Percentiles rank a stretch among this genome's conserved stretches.
Conservation (phyloP, 2,113 vertebrate genomes). For the Sardina pilchardus region DNA sequence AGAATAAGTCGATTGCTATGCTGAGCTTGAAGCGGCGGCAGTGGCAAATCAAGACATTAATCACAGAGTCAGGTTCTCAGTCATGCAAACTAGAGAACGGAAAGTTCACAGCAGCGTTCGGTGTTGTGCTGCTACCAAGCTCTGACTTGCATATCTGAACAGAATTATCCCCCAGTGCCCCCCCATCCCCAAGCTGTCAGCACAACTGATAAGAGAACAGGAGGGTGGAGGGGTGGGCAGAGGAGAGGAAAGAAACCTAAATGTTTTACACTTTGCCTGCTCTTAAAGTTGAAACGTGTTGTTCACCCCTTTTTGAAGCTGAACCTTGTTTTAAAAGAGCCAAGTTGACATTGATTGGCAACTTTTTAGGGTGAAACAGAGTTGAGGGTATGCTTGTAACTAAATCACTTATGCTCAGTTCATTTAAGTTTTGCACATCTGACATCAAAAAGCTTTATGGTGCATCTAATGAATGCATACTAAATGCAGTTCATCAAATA, state of each 20-base stretch:
- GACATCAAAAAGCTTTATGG: not conserved
- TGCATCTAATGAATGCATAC: not conserved
- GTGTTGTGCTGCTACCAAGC: not conserved
- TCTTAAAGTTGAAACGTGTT: not conserved
- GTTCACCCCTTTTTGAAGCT: not conserved
- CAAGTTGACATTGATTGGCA: not conserved
- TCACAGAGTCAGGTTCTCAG: slow-evolving; percentile 11
- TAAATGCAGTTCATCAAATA: not conserved
- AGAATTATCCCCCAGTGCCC: not conserved
- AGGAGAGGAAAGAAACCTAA: not conserved
- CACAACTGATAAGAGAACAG: not conserved
- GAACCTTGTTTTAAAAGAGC: no score
- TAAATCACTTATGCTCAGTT: not conserved
- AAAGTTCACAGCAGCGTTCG: not conserved
- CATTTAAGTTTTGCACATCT: not conserved
- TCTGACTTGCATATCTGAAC: not conserved
- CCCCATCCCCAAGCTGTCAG: not conserved
- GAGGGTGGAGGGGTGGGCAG: no score
- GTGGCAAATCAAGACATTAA: slow-evolving; percentile 21
- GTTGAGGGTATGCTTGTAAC: not conserved
- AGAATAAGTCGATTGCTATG: not conserved
- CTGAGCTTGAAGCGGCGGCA: not conserved
- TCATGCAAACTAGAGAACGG: not conserved
- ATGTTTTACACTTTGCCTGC: not conserved
- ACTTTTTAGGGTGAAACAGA: not conserved